A percentile compares a stretch with the other conserved stretches of the same genome.
Evolutionary conservation across 2,888 invertebrate species (phyloP).

Genomic region (Apoda limacodes): DNA sequence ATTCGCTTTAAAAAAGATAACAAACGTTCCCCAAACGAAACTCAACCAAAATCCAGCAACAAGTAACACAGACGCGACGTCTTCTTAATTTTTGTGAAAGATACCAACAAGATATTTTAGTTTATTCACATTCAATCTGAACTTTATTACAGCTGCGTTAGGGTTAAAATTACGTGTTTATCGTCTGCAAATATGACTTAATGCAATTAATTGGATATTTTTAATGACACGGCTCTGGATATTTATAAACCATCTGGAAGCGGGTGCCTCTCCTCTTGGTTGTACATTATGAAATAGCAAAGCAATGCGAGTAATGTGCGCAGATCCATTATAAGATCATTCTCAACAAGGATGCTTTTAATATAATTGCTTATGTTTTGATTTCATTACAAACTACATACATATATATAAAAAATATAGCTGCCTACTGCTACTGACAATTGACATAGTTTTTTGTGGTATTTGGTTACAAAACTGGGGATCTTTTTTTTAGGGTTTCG

Average conservation of each 20-base stretch:
- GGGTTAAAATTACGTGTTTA: constrained; percentile 6
- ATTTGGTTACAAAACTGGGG: too few relatives aligned
- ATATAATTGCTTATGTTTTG: too few relatives aligned
- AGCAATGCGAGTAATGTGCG: too few relatives aligned
- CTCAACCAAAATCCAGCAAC: constrained; percentile 40
- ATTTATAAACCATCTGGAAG: constrained; percentile 48
- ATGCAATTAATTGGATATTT: constrained; percentile 42
- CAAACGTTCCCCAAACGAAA: constrained; percentile 23
- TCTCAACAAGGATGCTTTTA: too few relatives aligned
- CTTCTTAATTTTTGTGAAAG: constrained; percentile 34
- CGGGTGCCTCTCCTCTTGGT: too few relatives aligned
- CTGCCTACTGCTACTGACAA: too few relatives aligned
- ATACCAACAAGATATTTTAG: constrained; percentile 16
- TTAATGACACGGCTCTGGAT: constrained; percentile 44
- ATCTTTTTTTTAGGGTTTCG: too few relatives aligned
- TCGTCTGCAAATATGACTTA: constrained; percentile 35
- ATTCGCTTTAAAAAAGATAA: constrained; percentile 2
- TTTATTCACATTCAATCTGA: constrained; percentile 4
- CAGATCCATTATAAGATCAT: too few relatives aligned
- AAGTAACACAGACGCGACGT: constrained; percentile 35
- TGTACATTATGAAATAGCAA: too few relatives aligned
- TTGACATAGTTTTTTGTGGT: too few relatives aligned
- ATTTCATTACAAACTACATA: too few relatives aligned
- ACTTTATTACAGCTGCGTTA: constrained; percentile 5
- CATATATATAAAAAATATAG: too few relatives aligned